These are phyloP conservation scores for Nasua narica DNA, from an alignment of 2,797 vertebrate genomes.

Conservation along the genomic window DNA sequence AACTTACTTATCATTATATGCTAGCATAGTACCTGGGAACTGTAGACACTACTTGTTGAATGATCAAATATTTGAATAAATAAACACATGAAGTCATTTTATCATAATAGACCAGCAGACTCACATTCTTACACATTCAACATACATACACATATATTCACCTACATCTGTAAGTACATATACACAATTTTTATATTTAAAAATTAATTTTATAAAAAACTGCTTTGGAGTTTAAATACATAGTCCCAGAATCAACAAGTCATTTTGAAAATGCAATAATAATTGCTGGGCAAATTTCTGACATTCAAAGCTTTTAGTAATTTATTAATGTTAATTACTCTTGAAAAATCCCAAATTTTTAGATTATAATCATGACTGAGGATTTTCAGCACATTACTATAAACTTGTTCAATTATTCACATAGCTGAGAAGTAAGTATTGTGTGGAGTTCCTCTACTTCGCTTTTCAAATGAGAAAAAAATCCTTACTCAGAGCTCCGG, in stretches of 20 bases:
- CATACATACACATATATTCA: neutral
- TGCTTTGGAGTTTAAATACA: neutral
- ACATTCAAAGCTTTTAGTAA: neutral
- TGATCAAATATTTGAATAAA: neutral
- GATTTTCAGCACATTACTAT: neutral
- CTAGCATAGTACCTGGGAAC: neutral
- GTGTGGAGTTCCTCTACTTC: neutral
- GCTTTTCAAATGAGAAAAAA: neutral
- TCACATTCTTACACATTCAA: neutral
- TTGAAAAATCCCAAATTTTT: neutral
- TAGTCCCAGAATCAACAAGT: neutral
- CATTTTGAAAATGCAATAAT: neutral
- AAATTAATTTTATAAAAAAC: constrained; percentile 1
- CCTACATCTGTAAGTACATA: neutral
- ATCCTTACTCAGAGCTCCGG: neutral
- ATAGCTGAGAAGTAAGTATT: neutral
- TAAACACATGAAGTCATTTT: neutral
- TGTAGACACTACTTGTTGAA: neutral
- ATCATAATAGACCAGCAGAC: neutral
- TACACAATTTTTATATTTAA: neutral
- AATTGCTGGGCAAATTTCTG: neutral
- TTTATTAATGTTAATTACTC: constrained; percentile 25
- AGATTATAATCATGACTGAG: neutral
- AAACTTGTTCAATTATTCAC: neutral
- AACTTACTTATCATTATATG: neutral